Evolutionary conservation across 2,797 vertebrate genomes (phyloP).

Genomic region (Helarctos malayanus): DNA sequence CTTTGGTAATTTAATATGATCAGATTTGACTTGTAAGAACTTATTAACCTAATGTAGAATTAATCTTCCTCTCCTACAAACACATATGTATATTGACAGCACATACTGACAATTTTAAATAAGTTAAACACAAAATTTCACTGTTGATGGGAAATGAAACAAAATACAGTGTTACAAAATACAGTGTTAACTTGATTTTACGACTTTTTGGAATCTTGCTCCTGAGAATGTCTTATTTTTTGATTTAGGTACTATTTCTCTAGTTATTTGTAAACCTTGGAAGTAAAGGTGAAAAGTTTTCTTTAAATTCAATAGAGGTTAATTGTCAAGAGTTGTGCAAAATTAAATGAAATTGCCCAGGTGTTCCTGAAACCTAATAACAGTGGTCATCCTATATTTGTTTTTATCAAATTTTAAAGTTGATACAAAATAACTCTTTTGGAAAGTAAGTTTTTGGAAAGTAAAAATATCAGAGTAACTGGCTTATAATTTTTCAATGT

Average conservation of each 20-base stretch:
- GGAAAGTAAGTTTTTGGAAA: conserved; percentile 30
- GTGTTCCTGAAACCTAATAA: not conserved
- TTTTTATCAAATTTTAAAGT: not conserved
- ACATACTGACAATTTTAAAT: conserved; percentile 72
- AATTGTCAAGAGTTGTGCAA: not conserved
- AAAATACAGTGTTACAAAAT: conserved; percentile 53
- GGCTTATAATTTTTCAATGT: not conserved
- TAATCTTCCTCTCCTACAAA: conserved; percentile 45
- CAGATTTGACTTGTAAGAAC: conserved; percentile 73
- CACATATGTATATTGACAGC: not conserved
- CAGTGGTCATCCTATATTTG: not conserved
- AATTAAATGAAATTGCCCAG: conserved; percentile 54
- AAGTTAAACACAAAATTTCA: conserved; percentile 69
- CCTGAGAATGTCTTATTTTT: conserved; percentile 5
- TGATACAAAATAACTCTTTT: conserved; percentile 11
- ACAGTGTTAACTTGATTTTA: conserved; percentile 54
- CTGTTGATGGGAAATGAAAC: conserved; percentile 61
- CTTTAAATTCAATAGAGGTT: conserved; percentile 44
- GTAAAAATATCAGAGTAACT: not conserved
- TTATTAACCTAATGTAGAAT: conserved; percentile 55
- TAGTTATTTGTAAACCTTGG: conserved; percentile 38
- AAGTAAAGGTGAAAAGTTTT: conserved; percentile 50
- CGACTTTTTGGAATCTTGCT: not conserved
- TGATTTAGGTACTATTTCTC: conserved; percentile 13
- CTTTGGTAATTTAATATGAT: conserved; percentile 73